phyloP scores from a whole-genome alignment of 2,888 invertebrate species.

The Tridacna gigas region DNA sequence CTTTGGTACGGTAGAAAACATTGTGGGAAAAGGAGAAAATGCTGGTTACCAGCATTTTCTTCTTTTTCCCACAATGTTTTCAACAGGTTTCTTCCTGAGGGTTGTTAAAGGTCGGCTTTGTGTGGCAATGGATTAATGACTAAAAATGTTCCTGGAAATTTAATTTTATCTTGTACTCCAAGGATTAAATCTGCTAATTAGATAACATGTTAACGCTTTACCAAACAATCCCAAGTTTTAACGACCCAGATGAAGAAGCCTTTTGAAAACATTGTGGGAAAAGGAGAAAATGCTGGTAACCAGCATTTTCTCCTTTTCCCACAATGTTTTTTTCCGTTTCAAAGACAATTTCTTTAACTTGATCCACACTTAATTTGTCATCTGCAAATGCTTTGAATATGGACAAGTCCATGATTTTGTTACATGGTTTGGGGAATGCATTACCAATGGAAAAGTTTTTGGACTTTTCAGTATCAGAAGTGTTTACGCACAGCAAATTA shows the following conservation, averaged over 20 bases:
- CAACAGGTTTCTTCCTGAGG: neutral
- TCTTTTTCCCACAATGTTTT: neutral
- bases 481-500: no score
- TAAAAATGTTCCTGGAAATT: no score
- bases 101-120: neutral
- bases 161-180: neutral
- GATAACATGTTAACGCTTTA: neutral
- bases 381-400: no score
- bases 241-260: neutral
- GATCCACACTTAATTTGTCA: no score
- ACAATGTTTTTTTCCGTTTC: neutral
- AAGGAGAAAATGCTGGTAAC: neutral
- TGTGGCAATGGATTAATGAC: neutral
- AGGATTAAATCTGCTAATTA: neutral
- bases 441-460: no score
- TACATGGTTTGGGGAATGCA: no score
- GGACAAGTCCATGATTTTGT: no score
- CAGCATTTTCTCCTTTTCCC: neutral
- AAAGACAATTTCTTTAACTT: no score
- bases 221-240: no score
- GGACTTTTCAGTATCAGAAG: no score
- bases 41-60: neutral
- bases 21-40: slow-evolving; percentile 6
- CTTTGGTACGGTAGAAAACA: neutral
- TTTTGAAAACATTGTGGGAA: neutral